Percentiles rank a stretch among this genome's conserved stretches.
These are phyloP conservation scores for Callyntrura sp. DNA, from an alignment of 2,888 invertebrate genomes.

Conservation along the genomic window DNA sequence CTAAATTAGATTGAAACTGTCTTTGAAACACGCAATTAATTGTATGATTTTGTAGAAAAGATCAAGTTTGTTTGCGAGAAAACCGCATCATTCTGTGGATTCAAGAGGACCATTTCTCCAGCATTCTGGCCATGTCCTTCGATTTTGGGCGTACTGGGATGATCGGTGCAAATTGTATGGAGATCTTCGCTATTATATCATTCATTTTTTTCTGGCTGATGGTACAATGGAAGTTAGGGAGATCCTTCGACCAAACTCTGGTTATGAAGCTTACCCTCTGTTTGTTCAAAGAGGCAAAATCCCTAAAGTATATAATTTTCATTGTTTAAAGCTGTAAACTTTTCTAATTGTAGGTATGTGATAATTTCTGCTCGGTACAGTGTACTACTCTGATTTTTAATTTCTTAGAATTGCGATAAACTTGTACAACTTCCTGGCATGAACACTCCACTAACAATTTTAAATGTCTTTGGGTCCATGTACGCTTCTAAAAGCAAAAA, in stretches of 20 bases:
- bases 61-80: slow-evolving; percentile 83
- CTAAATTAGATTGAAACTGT: too few species aligned
- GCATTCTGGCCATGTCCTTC: slow-evolving; percentile 90
- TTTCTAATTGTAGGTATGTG: neutral
- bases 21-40: too few species aligned
- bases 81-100: slow-evolving; percentile 88
- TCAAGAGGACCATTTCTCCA: slow-evolving; percentile 93
- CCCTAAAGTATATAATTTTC: slow-evolving; percentile 90
- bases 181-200: slow-evolving; percentile 91
- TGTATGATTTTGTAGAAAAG: slow-evolving; percentile 60
- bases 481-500: slow-evolving; percentile 86
- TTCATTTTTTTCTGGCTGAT: slow-evolving; percentile 94
- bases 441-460: slow-evolving; percentile 86
- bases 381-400: neutral
- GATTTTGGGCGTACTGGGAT: slow-evolving; percentile 96
- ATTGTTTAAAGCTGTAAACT: neutral
- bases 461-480: slow-evolving; percentile 89
- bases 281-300: slow-evolving; percentile 92
- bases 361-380: too few species aligned
- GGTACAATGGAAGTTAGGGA: slow-evolving; percentile 96
- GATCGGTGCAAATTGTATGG: slow-evolving; percentile 92
- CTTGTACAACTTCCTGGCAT: slow-evolving; percentile 82
- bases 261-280: slow-evolving; percentile 90
- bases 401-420: slow-evolving; percentile 73
- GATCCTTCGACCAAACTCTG: slow-evolving; percentile 89